Evolutionary conservation across 2,888 invertebrate species (phyloP), one percentile per base, ranked within the genome.

Genomic region (Xylota sylvarum): DNA sequence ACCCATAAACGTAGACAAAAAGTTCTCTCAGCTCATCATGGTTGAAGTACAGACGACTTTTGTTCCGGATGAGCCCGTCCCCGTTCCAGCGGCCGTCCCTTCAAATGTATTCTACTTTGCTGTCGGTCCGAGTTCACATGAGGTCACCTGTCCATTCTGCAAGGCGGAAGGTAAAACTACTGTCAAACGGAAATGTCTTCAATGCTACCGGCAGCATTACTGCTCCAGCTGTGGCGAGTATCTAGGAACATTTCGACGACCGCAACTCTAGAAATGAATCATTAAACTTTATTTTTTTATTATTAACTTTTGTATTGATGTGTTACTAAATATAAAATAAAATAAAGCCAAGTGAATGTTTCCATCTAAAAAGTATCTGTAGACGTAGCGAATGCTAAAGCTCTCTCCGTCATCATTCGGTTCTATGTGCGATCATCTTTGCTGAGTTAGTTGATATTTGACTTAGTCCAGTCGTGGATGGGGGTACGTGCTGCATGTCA

Each of bases 211-310:
- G 1, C 89, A 88, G 35, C 92, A 92, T 64, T 91, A 91, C 77
- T 92, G 92, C 52, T 90, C 91, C 14, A 89, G 89, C 37, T 92
- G 92, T 60, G 92, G 91, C 43, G 92, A 91, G 84, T 92, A 92
- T 86, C 88, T 92, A 85, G 92, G 92, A 50, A 90, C 91, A 32
- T 92, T 90, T 77, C 89, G 90, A n/a, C 88, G 92, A 27, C 92
- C 92, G 7, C 91, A 92, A 77, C 89, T 92, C 35, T 91, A 89
- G 50, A 69, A 73, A 55, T 35, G 32, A 35, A 17, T 56, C 17
- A 55, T 46, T 23, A 23, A 23, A 23, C 3, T 14, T 27, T 30
- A 23, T 40, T 7, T 79, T 40, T 43, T 17, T 12, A 35, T 52
- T 40, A 37, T 32, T 6, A 37, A n/a, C 65, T 65, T 32, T 58